A percentile compares a stretch with the other conserved stretches of the same genome.
These are phyloP conservation scores for Lycopodina hypogea DNA, from an alignment of 37 sponge, comb jelly and placozoan genomes.

Conservation along the genomic window DNA sequence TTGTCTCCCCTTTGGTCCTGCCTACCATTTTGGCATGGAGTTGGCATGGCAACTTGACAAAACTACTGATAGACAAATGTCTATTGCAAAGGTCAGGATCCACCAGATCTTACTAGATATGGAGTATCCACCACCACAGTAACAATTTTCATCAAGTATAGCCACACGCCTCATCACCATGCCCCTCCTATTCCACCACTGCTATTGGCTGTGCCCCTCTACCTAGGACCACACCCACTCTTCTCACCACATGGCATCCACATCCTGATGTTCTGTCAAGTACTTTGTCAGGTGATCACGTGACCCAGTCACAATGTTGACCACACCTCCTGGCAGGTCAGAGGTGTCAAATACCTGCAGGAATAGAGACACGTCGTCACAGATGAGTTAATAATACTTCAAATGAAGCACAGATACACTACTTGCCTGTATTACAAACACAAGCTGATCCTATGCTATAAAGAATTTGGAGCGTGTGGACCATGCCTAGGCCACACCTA, in stretches of 20 bases:
- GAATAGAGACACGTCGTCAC: not conserved
- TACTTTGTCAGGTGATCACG: conserved; percentile 92
- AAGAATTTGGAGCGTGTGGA: too few relatives aligned
- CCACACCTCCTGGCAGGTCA: conserved; percentile 99
- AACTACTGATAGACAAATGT: too few relatives aligned
- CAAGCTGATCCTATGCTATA: not conserved
- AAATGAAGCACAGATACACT: not conserved
- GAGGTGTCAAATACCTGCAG: conserved; percentile 93
- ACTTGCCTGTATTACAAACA: not conserved
- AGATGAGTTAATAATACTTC: not conserved
- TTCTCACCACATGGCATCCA: conserved; percentile 77
- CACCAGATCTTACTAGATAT: too few relatives aligned
- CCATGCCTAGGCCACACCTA: too few relatives aligned
- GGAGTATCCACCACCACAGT: too few relatives aligned
- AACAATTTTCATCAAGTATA: too few relatives aligned
- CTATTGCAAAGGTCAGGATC: too few relatives aligned
- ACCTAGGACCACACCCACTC: not conserved
- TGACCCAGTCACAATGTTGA: conserved; percentile 92
- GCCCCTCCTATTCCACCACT: not conserved
- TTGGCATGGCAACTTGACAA: too few relatives aligned
- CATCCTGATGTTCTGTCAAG: conserved; percentile 90
- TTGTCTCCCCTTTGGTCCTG: too few relatives aligned
- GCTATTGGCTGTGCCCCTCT: not conserved
- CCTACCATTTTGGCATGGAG: too few relatives aligned
- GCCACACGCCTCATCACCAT: not conserved